Base-by-base conservation (phyloP, 2,888 invertebrate genomes). In the Nymphalis polychloros region DNA sequence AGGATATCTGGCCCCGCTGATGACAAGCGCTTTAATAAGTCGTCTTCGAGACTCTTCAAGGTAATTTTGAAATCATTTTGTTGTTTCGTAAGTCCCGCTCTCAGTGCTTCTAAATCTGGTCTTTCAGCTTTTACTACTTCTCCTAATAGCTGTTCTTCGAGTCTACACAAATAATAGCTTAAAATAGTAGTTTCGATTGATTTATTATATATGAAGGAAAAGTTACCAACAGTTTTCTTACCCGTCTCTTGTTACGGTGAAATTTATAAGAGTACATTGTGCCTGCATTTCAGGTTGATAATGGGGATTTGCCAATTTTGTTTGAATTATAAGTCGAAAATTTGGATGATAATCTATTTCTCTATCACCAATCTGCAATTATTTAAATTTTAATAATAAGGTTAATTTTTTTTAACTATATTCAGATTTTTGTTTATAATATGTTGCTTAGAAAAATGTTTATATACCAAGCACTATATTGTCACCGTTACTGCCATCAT, bases 211-310 rank as follows among this genome's bases (percentile, higher is more conserved):
- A 35, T 35, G 57, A 31, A 31, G 27, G 27, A 71, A 65, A 35
- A 27, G n/a, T 23, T 47, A 27, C 48, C n/a, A 49, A 41, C 13
- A 46, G 23, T 27, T 47, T 23, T 57, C 81, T 82, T 75, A 92
- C 85, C 97, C 98, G 84, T 98, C 98, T 80, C 95, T 94, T 0
- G 98, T 98, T 2, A 98, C 98, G 1, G 98, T 98, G 80, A 98
- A 98, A 88, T 98, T 98, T 72, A 98, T 98, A 19, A 98, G 93
- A 0, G 98, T 98, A 8, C 98, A 97, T 89, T 98, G 98, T 0
- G 98, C 98, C 88, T 98, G 98, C 95, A 98, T 97, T 90, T 98
- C 98, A 0, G 98, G 98, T 82, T 98, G 97, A 84, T 98, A 98
- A 89, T 98, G 98, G 0, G 98, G 98, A 90, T 98, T 98, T 1